Evolutionary conservation across 2,797 vertebrate genomes (phyloP).

Genomic region (Tenualosa ilisha): DNA sequence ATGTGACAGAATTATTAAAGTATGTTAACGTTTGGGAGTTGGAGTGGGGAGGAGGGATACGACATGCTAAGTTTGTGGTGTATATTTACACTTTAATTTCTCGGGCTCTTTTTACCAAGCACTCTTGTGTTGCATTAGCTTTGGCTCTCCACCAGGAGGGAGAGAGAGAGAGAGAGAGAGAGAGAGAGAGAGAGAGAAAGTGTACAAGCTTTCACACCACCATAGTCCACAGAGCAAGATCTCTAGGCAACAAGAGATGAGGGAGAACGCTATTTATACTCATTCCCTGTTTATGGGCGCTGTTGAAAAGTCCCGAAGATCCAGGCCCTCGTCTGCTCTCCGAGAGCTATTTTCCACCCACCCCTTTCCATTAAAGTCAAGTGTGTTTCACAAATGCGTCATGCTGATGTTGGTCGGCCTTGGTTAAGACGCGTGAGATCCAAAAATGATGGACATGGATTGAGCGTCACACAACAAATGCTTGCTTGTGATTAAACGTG

Average conservation of each 20-base stretch:
- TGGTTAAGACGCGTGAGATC: background rate
- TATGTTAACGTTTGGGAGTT: background rate
- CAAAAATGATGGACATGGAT: background rate
- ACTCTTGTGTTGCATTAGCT: conserved; percentile 11
- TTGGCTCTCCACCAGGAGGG: conserved; percentile 5
- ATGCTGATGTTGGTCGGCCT: background rate
- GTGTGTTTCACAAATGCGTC: background rate
- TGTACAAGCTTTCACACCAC: background rate
- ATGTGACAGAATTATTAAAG: conserved; percentile 5
- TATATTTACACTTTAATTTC: background rate
- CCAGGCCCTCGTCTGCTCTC: conserved; percentile 2
- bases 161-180: background rate
- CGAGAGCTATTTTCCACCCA: background rate
- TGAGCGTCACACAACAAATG: background rate
- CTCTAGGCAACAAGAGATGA: conserved; percentile 21
- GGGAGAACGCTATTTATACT: conserved; percentile 13
- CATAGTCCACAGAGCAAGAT: conserved; percentile 9
- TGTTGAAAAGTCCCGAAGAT: background rate
- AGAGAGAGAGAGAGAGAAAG: background rate
- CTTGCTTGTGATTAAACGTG: background rate
- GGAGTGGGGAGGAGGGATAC: background rate
- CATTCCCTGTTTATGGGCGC: background rate
- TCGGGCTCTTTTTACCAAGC: background rate
- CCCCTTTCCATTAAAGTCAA: conserved; percentile 14
- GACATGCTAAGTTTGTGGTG: background rate